Evolutionary conservation across 1,140 invertebrate species (phyloP).

Genomic region (Bombus huntii): DNA sequence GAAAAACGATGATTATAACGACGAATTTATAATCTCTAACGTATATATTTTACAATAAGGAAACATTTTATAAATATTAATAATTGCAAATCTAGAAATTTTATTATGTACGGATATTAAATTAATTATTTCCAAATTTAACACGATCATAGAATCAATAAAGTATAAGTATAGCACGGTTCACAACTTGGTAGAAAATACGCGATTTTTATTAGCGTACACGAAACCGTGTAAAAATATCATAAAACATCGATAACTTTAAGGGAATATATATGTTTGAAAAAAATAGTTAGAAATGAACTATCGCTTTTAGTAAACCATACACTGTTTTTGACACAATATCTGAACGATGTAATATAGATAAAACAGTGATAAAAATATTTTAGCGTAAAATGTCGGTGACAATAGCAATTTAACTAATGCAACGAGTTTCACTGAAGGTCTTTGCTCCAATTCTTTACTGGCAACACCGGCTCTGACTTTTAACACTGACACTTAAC

Average conservation of each 20-base stretch:
- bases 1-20: not conserved
- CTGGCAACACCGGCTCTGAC: not conserved
- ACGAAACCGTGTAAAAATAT: not conserved
- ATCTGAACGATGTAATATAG: not conserved
- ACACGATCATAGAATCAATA: not conserved
- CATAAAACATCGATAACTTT: not conserved
- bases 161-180: not conserved
- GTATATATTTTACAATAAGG: too few relatives aligned
- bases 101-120: not conserved
- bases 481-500: not conserved
- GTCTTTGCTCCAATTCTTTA: not conserved
- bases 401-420: not conserved
- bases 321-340: not conserved
- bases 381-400: too few relatives aligned
- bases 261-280: not conserved
- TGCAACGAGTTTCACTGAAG: not conserved
- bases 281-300: not conserved
- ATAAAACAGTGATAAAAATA: not conserved
- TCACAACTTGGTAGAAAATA: not conserved
- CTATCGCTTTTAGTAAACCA: not conserved
- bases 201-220: not conserved
- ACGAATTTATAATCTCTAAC: too few relatives aligned
- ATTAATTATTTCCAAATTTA: not conserved
- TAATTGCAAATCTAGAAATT: too few relatives aligned
- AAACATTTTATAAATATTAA: not conserved